Evolutionary conservation across 2,113 vertebrate species (phyloP).

Genomic region (Hypanus sabinus): DNA sequence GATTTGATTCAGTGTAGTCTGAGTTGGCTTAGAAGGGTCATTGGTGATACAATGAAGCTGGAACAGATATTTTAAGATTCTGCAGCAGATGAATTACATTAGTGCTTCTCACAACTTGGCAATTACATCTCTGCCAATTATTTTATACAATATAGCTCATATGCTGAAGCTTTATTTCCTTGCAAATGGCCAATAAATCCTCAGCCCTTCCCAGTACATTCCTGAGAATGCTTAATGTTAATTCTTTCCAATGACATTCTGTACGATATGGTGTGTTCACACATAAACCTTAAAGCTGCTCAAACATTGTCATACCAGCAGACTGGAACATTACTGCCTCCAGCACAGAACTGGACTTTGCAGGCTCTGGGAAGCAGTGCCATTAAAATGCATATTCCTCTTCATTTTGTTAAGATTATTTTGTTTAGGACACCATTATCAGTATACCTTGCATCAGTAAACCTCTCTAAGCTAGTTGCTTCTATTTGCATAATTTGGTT

Average conservation of each 20-base stretch:
- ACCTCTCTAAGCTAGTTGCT: not conserved
- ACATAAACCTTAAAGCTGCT: not conserved
- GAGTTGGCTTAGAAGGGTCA: not conserved
- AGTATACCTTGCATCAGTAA: not conserved
- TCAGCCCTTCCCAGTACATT: not conserved
- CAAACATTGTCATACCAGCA: not conserved
- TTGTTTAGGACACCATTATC: not conserved
- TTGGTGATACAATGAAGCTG: not conserved
- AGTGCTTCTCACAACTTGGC: not conserved
- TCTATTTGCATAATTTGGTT: not conserved
- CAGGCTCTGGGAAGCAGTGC: not conserved
- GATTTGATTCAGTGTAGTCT: not conserved
- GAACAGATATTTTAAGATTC: not conserved
- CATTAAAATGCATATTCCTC: not conserved
- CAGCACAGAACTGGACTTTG: not conserved
- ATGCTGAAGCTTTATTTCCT: constrained; percentile 16
- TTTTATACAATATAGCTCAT: not conserved
- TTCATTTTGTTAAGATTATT: constrained; percentile 9
- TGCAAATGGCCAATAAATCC: constrained; percentile 25
- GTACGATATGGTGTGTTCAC: not conserved
- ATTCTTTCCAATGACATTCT: constrained; percentile 19
- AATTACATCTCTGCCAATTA: not conserved
- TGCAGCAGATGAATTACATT: not conserved
- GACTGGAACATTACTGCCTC: not conserved
- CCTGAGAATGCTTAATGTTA: not conserved